Evolutionary conservation across 1,140 invertebrate genomes (phyloP), one percentile per base, ranked within the genome.

Genomic region (Thrips palmi): DNA sequence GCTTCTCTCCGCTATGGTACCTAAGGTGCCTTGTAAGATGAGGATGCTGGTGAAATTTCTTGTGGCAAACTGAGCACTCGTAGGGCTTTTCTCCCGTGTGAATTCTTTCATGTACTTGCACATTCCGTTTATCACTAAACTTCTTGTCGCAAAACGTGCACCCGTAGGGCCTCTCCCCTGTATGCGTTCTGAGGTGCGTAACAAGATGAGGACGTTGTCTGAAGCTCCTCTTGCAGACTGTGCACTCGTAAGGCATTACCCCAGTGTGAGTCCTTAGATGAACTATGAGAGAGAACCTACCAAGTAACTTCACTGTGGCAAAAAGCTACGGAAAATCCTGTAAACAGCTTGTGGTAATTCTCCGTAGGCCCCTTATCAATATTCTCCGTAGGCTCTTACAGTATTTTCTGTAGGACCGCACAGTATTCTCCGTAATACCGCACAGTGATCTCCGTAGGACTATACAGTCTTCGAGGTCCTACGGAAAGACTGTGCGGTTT

Each of bases 241-340:
- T 12, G 19, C 44, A n/a, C n/a, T n/a, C n/a, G 27, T 40, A 41
- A 6, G 44, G 44, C 19, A 39, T 43, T n/a, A 45, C 41, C 2
- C 41, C 39, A 20, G 43, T 47, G 28, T 50, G 48, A 18, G 41
- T 39, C 3, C 35, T 31, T 19, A 41, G 31, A 52, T 77, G 74
- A 45, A 75, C 75, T 53, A 71, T 74, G 12, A 77, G 31, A 6
- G 31, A 2, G n/a, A n/a, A n/a, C n/a, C n/a, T n/a, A n/a, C n/a
- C n/a, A n/a, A n/a, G n/a, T n/a, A n/a, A n/a, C n/a, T n/a, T n/a
- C n/a, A n/a, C n/a, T n/a, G n/a, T n/a, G n/a, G n/a, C n/a, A n/a
- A n/a, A n/a, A n/a, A n/a, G n/a, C n/a, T n/a, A n/a, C n/a, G n/a
- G n/a, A n/a, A n/a, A n/a, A n/a, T n/a, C n/a, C n/a, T n/a, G n/a